phyloP scores from a whole-genome alignment of 2,888 invertebrate genomes.

The Rotaria socialis region DNA sequence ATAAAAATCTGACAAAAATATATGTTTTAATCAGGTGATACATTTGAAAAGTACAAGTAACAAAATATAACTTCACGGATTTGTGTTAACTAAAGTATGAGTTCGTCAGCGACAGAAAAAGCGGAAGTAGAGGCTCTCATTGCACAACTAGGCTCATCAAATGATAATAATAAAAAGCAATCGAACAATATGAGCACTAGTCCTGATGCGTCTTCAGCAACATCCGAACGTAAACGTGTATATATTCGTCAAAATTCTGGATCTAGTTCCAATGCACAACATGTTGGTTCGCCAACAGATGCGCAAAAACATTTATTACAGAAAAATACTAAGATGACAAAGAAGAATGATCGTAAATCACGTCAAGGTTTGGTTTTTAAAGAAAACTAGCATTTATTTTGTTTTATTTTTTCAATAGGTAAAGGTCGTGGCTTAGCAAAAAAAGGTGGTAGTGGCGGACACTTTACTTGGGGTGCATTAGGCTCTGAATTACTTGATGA shows the following conservation, averaged over 20 bases:
- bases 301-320: not conserved
- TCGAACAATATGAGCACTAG: not conserved
- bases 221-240: slow-evolving; percentile 10
- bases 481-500: slow-evolving; percentile 40
- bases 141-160: slow-evolving; percentile 7
- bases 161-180: not conserved
- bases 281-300: not conserved
- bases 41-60: not conserved
- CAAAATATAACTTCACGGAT: not conserved
- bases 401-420: not conserved
- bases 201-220: not conserved
- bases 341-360: slow-evolving; percentile 24
- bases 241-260: slow-evolving; percentile 9
- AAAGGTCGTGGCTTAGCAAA: slow-evolving; percentile 44
- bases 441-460: slow-evolving; percentile 44
- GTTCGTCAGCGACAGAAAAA: not conserved
- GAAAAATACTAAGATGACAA: not conserved
- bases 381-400: too few relatives aligned
- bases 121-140: not conserved
- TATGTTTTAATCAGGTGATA: not conserved
- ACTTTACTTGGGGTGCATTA: slow-evolving; percentile 43
- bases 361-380: not conserved
- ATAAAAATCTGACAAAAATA: not conserved
- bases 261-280: not conserved
- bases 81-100: not conserved